Base-by-base conservation (phyloP, 2,888 invertebrate genomes). In the Endotricha flammealis region DNA sequence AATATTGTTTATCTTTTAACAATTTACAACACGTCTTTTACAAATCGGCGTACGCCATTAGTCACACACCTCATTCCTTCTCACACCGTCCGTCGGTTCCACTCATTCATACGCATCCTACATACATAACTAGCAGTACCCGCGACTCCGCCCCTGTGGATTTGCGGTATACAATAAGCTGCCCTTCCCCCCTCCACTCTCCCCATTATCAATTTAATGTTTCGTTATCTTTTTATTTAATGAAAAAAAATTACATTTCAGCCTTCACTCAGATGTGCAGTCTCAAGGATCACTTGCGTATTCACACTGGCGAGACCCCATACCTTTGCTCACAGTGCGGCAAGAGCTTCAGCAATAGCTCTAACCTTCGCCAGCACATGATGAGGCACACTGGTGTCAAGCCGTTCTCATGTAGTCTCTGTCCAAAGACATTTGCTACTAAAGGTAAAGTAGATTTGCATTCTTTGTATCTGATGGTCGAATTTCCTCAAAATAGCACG, bases 351-450 rank as follows among this genome's bases (percentile, higher is more conserved):
- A 75, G 78, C 4, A 88, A 87, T 51, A 71, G 80, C 25, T 89
- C 89, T 32, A 90, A 90, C 46, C 59, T 90, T 10, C 75, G 89
- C 0, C 90, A 90, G 42, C 90, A 90, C 47, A 71, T 88, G 66
- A 56, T 88, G 41, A 67, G 90, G 0, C 90, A 90, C 41, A 74
- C 82, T 0, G 89, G 88, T 0, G 45, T 85, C 1, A 90, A 89
- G 43, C 83, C 88, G 0, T 88, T 75, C 41, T 57, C 83, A 0
- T 90, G 90, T 46, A 72, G 75, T 13, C 71, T 89, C 29, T 90
- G 90, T 40, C 90, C 90, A 0, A 89, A 88, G 53, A 71, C 75
- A 3, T 90, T 90, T 46, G 77, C 79, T 29, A 87, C 88, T 40
- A 86, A 89, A 76, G 87, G 89, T 80, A 67, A 35, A 28, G 12